Conservation (phyloP, 2,797 vertebrate species). For the Pseudochirops corinnae region DNA sequence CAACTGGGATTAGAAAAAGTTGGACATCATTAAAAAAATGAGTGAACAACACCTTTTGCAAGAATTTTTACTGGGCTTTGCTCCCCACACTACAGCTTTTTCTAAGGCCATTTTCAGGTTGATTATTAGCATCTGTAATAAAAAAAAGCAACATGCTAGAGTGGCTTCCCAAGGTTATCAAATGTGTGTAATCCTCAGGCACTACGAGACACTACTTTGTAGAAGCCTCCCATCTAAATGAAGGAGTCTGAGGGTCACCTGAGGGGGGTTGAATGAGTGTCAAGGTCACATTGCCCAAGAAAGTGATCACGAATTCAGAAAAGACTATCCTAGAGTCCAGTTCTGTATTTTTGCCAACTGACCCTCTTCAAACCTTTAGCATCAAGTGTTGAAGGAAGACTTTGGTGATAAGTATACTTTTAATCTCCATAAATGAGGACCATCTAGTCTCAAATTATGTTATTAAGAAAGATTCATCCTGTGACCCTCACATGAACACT, state of each 20-base stretch:
- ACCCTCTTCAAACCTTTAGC: not conserved
- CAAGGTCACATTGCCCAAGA: not conserved
- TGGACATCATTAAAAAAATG: not conserved
- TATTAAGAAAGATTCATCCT: not conserved
- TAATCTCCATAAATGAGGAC: not conserved
- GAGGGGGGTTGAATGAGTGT: not conserved
- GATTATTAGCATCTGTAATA: not conserved
- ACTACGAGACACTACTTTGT: not conserved
- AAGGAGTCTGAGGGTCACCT: not conserved
- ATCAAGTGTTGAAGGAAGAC: not conserved
- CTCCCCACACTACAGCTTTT: not conserved
- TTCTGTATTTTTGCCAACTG: not conserved
- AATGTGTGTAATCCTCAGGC: not conserved
- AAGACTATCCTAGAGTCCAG: not conserved
- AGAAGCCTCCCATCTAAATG: not conserved
- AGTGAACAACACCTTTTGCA: not conserved
- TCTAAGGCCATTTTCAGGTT: not conserved
- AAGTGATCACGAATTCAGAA: not conserved
- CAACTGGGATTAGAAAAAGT: not conserved
- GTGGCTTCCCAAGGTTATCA: not conserved
- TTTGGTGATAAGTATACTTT: not conserved
- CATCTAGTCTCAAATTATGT: not conserved
- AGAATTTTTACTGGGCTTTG: not conserved
- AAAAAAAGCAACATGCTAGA: no score
- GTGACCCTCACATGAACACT: not conserved